Conservation (phyloP, 2,113 vertebrate species). For the Crotalus tigris region DNA sequence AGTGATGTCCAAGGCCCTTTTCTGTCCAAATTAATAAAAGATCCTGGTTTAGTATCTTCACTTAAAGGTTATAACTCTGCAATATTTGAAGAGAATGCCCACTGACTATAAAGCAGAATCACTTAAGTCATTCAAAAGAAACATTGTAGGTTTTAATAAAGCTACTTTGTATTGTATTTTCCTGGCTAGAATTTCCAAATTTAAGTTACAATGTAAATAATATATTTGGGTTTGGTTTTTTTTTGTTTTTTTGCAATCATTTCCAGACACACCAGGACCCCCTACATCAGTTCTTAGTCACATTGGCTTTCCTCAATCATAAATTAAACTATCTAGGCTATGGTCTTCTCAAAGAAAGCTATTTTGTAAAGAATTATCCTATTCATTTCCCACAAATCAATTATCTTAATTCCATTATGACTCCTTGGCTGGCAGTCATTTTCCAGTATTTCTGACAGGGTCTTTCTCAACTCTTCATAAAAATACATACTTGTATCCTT, state of each 20-base stretch:
- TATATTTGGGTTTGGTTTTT: background rate
- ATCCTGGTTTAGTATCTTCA: constrained; percentile 3
- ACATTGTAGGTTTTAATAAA: background rate
- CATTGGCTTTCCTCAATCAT: background rate
- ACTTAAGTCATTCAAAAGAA: background rate
- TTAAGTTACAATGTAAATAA: background rate
- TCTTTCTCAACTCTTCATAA: background rate
- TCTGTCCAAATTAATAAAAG: constrained; percentile 8
- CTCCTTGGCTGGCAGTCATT: background rate
- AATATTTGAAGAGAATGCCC: background rate
- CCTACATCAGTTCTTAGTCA: background rate
- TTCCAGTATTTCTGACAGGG: background rate
- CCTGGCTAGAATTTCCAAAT: background rate
- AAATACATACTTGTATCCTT: background rate
- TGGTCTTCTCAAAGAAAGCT: background rate
- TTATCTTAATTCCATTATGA: background rate
- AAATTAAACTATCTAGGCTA: background rate
- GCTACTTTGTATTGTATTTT: background rate
- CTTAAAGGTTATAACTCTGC: background rate
- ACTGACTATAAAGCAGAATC: background rate
- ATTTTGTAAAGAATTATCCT: background rate
- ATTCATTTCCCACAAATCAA: too few species aligned
- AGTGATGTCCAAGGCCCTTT: constrained; percentile 10
- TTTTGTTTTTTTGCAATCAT: background rate
- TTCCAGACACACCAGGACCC: background rate